Evolutionary conservation across 2,888 invertebrate species (phyloP).

Genomic region (Cerceris ruficornis): DNA sequence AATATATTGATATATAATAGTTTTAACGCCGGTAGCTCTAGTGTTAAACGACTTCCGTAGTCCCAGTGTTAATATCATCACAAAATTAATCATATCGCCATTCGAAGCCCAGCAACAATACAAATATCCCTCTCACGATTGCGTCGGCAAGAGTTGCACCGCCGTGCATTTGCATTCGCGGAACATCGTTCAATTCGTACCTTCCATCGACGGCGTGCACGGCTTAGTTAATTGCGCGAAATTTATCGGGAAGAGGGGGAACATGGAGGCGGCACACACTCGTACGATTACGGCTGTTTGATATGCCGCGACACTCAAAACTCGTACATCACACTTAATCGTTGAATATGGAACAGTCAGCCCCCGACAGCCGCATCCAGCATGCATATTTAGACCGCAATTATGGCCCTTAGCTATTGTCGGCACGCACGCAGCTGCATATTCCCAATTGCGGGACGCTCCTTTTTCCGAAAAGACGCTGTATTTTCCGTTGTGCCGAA

Average conservation of each 20-base stretch:
- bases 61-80: too few species aligned
- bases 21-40: too few species aligned
- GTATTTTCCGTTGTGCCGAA: slow-evolving; percentile 8
- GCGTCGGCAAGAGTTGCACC: slow-evolving; percentile 32
- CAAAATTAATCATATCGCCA: not conserved
- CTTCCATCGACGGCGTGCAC: slow-evolving; percentile 48
- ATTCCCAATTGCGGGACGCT: slow-evolving; percentile 56
- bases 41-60: too few species aligned
- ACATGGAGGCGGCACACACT: slow-evolving; percentile 41
- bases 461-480: not conserved
- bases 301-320: slow-evolving; percentile 78
- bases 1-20: too few species aligned
- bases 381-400: slow-evolving; percentile 75
- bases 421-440: slow-evolving; percentile 69
- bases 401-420: slow-evolving; percentile 73
- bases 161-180: slow-evolving; percentile 48
- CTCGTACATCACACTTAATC: slow-evolving; percentile 79
- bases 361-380: slow-evolving; percentile 62
- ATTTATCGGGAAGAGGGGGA: slow-evolving; percentile 68
- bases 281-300: slow-evolving; percentile 75
- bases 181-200: slow-evolving; percentile 33
- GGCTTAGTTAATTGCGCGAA: slow-evolving; percentile 74
- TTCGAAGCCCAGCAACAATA: not conserved
- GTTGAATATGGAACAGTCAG: slow-evolving; percentile 79
- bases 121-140: slow-evolving; percentile 28